Evolutionary conservation across 2,113 vertebrate species (phyloP).

Genomic region (Mobula birostris): DNA sequence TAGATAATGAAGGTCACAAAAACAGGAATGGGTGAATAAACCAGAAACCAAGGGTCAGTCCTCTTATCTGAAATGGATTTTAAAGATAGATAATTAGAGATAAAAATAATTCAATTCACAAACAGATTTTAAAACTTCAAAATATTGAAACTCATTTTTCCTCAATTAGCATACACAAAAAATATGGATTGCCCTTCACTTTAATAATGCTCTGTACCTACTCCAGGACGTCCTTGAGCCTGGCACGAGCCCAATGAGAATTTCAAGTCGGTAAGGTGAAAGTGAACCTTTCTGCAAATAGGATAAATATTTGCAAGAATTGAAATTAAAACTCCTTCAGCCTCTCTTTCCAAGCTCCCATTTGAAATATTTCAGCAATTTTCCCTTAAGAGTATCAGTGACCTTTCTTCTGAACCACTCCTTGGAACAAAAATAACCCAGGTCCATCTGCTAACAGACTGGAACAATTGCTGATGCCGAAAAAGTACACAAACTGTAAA

Average conservation of each 20-base stretch:
- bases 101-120: background rate
- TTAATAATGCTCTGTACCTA: no score
- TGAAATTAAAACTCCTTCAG: background rate
- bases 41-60: conserved; percentile 57
- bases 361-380: background rate
- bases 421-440: background rate
- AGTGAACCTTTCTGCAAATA: background rate
- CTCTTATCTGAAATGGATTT: conserved; percentile 53
- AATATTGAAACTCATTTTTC: no score
- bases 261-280: background rate
- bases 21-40: conserved; percentile 54
- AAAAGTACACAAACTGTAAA: background rate
- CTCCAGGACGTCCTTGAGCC: no score
- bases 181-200: no score
- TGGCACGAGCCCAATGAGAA: background rate
- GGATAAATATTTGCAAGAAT: background rate
- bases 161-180: background rate
- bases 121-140: background rate
- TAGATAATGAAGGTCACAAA: conserved; percentile 50
- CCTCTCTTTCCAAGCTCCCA: background rate
- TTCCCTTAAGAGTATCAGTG: background rate
- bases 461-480: background rate
- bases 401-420: background rate
- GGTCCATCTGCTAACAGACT: background rate
- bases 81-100: conserved; percentile 1